Base-by-base conservation (phyloP, 2,113 vertebrate genomes). In the Sporophila hypoxantha region DNA sequence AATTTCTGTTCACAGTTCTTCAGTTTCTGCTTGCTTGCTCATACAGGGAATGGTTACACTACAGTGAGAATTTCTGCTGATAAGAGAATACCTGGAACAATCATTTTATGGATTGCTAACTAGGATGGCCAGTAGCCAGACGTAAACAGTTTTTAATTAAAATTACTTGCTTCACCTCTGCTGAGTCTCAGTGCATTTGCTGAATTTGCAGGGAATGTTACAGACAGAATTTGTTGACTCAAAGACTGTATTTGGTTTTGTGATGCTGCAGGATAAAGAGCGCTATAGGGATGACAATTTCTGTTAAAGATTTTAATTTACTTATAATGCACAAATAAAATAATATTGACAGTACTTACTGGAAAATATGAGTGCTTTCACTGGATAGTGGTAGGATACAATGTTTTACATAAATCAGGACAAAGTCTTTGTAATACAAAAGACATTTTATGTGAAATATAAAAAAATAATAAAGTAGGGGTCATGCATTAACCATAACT, bases 31-130 rank as follows among this genome's bases (percentile, higher is more conserved):
- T 90, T 87, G 52, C 73, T 80, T 84, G 62, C 74, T 94, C 82
- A 69, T 71, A 47, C 71, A 68, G 59, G 66, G 82, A 71, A 88
- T 81, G 37, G 56, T 79, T 64, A 66, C 15, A 9, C 11, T 76
- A 49, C 93, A 66, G 8, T 6, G 62, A 87, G 55, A 49, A 66
- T 92, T 92, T 95, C 92, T 94, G 92, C 92, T 95, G 86, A 90
- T 89, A 64, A 75, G 30, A 64, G 50, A 67, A 69, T 92, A 52
- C 64, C 87, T 46, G 27, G 84, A 87, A 57, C 76, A 79, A 49
- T 67, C 25, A 36, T 76, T 94, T 90, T 88, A 66, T 69, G 75
- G 70, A 57, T 34, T 95, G 66, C 66, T 81, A 82, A 90, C 77
- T 70, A 81, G 93, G 85, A 80, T 47, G 85, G 34, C 55, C 49